Evolutionary conservation across 2,113 vertebrate species (phyloP).

Genomic region (Taxidea taxus): DNA sequence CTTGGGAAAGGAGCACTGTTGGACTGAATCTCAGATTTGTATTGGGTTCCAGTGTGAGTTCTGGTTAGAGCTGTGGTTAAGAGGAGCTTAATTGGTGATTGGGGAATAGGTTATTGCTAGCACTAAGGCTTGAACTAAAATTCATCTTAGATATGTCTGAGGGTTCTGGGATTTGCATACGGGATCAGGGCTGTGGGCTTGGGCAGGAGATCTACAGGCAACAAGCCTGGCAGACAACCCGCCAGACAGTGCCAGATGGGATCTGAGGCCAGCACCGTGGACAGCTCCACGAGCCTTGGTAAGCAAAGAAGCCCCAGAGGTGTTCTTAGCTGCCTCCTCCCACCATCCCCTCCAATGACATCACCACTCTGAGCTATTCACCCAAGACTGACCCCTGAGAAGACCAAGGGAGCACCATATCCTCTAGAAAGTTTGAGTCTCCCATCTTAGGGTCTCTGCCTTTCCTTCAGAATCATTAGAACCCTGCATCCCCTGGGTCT

Average conservation of each 20-base stretch:
- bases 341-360: background rate
- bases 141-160: background rate
- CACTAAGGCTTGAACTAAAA: background rate
- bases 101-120: background rate
- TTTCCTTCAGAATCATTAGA: background rate
- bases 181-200: fast-evolving
- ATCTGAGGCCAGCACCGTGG: conserved; percentile 18
- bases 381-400: background rate
- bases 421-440: background rate
- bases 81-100: background rate
- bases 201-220: background rate
- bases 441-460: background rate
- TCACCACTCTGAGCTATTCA: background rate
- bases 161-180: background rate
- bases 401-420: background rate
- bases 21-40: background rate
- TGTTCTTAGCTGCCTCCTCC: background rate
- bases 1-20: background rate
- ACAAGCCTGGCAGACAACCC: background rate
- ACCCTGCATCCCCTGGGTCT: background rate
- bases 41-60: background rate
- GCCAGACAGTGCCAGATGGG: background rate
- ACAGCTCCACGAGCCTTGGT: background rate
- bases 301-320: background rate
- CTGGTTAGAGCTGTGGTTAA: background rate